Percentiles rank a stretch among this genome's conserved stretches.
Conservation (phyloP, 2,797 vertebrate genomes). For the Gallinago stenura region DNA sequence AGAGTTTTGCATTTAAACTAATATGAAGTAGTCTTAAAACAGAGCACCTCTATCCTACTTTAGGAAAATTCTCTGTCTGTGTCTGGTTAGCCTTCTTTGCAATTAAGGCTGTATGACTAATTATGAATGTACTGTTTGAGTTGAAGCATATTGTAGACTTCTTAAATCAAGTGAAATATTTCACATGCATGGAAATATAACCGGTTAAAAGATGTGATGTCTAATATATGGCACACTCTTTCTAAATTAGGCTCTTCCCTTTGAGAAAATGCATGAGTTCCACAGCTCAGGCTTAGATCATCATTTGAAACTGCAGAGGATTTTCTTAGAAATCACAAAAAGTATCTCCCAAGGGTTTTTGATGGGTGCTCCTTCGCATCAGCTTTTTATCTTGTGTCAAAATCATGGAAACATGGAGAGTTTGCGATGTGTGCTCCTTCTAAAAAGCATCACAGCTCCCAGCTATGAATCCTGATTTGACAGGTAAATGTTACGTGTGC, state of each 20-base stretch:
- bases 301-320: background rate
- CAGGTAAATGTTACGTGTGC: background rate
- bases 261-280: slow-evolving; percentile 4
- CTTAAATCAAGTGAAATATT: background rate
- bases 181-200: background rate
- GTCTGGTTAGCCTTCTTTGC: background rate
- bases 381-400: slow-evolving; percentile 2
- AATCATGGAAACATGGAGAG: background rate
- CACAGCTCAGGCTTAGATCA: background rate
- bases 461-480: background rate
- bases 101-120: background rate
- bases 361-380: background rate
- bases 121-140: background rate
- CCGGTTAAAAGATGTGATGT: background rate
- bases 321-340: background rate
- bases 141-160: background rate
- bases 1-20: background rate
- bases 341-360: background rate
- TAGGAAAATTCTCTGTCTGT: background rate
- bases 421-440: background rate
- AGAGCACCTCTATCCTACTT: background rate
- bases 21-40: background rate
- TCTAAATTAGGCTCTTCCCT: background rate
- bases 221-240: background rate
- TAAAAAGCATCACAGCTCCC: background rate